Evolutionary conservation across 2,888 invertebrate genomes (phyloP).

Genomic region (Hirtodrosophila confusa): DNA sequence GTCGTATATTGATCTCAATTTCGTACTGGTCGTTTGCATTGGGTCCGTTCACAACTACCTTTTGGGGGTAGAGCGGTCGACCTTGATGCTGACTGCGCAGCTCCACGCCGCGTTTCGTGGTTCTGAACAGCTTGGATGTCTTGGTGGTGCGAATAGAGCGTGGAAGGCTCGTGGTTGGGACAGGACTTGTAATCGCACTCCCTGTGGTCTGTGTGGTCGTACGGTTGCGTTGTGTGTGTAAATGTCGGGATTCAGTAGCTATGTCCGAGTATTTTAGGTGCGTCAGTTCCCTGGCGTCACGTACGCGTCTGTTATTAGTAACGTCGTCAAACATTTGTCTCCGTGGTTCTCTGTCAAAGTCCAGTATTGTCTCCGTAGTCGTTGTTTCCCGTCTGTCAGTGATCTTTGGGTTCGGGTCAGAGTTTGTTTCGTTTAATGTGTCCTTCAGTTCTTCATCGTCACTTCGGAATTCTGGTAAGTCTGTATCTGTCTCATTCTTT

Average conservation of each 20-base stretch:
- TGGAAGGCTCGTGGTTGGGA: slow-evolving; percentile 15
- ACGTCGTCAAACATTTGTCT: background rate
- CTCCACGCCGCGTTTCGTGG: slow-evolving; percentile 69
- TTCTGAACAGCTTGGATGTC: slow-evolving; percentile 50
- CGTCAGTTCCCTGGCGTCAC: slow-evolving; percentile 3
- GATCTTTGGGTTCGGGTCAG: background rate
- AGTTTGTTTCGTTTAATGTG: background rate
- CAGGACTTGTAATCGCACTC: background rate
- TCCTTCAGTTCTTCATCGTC: background rate
- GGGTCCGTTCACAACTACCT: slow-evolving; percentile 78
- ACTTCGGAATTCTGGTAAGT: slow-evolving; percentile 12
- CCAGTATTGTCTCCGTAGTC: background rate
- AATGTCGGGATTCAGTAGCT: slow-evolving; percentile 6
- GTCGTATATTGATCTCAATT: slow-evolving; percentile 84
- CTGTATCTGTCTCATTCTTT: slow-evolving; percentile 3
- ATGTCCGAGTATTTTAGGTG: slow-evolving; percentile 3
- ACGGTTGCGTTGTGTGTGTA: slow-evolving; percentile 37
- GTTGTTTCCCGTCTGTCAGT: slow-evolving; percentile 1
- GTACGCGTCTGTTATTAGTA: slow-evolving; percentile 3
- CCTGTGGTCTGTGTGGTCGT: slow-evolving; percentile 15
- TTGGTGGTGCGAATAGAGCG: slow-evolving; percentile 39
- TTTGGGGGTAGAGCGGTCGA: slow-evolving; percentile 77
- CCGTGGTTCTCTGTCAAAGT: slow-evolving; percentile 3
- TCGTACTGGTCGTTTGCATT: slow-evolving; percentile 81
- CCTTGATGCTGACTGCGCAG: slow-evolving; percentile 75